These are phyloP conservation scores for Scylla paramamosain DNA, from an alignment of 1,140 invertebrate species.

Conservation along the genomic window DNA sequence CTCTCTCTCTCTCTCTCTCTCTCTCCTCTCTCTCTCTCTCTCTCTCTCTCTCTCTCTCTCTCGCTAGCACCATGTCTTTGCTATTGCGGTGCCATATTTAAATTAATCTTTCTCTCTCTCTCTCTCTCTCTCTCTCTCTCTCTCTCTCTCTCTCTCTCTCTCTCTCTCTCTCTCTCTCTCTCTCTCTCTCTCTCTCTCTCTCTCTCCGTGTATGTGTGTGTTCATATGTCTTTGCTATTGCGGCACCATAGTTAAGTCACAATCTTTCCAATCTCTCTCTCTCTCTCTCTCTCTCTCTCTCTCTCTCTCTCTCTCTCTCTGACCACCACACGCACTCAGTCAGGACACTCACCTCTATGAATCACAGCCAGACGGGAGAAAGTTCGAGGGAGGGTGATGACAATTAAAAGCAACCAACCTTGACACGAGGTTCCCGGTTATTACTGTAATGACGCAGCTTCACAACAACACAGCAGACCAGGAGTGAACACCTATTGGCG, in stretches of 20 bases:
- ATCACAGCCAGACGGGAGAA: neutral
- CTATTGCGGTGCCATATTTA: too few species aligned
- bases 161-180: neutral
- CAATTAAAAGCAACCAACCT: neutral
- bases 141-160: neutral
- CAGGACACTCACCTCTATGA: too few species aligned
- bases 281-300: constrained; percentile 50
- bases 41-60: constrained; percentile 26
- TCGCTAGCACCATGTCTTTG: too few species aligned
- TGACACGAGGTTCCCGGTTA: neutral
- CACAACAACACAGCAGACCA: neutral
- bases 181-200: constrained; percentile 41
- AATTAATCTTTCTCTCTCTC: neutral
- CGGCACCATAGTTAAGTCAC: too few species aligned
- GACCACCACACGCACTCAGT: neutral
- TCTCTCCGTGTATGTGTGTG: too few species aligned
- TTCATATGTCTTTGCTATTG: too few species aligned
- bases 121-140: constrained; percentile 33
- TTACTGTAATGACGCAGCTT: neutral
- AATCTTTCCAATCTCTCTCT: too few species aligned
- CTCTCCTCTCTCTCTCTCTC: neutral
- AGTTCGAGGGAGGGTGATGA: neutral
- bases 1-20: neutral
- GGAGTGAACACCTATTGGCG: neutral
- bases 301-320: neutral